Evolutionary conservation across 2,113 vertebrate genomes (phyloP), one percentile per base, ranked within the genome.

Genomic region (Ophthalmolycus amberensis): DNA sequence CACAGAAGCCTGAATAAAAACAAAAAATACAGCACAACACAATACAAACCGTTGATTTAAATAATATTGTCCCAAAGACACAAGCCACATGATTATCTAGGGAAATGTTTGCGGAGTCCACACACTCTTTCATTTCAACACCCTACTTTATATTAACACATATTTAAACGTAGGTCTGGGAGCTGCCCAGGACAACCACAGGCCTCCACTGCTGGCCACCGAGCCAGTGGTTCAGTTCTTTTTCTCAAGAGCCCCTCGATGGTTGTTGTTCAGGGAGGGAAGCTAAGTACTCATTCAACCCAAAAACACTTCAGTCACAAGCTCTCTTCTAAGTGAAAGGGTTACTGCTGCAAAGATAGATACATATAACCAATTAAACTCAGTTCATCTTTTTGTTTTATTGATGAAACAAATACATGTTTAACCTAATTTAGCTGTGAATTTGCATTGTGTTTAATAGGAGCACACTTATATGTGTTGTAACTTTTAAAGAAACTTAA

Each of bases 231-330:
- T 69, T 84, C 78, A 73, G 22, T 77, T 80, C 77, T 92, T 82
- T 15, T 88, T 89, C 87, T 86, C 80, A 87, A 90, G 89, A 81
- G 86, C 72, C 80, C 75, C 78, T 88, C 38, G 18, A 77, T 77
- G 74, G 58, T 71, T 79, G 85, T 86, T 90, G 77, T 89, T 89
- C 70, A 77, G 56, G 29, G 67, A 85, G 72, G 25, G 74, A 50
- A 78, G 72, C 70, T 70, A 79, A 70, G 79, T 67, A 70, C 86
- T 79, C 82, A 79, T 60, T 86, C 79, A 80, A 48, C 29, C 64
- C 37, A 29, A 64, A 71, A 78, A 80, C 82, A 85, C 79, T 83
- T 72, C 81, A 90, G 79, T 68, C 80, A 50, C 75, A 85, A 80
- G 75, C 66, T 29, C 56, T 71, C 48, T 67, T 89, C 74, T 38